phyloP scores from a whole-genome alignment of 2,888 invertebrate genomes.

The Ditylenchus weischeri region DNA sequence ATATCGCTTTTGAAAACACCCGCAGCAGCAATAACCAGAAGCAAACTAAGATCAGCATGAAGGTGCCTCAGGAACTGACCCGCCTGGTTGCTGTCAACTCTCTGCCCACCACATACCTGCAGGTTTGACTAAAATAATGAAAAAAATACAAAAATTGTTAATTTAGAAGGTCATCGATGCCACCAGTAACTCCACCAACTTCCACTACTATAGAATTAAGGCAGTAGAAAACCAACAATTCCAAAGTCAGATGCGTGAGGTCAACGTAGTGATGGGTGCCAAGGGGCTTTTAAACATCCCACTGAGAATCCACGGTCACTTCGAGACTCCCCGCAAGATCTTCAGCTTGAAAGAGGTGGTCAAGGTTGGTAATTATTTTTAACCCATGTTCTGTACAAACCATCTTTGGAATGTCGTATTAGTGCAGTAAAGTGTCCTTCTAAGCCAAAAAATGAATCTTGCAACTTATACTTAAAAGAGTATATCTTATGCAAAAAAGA shows the following conservation, averaged over 20 bases:
- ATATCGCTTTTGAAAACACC: slow-evolving; percentile 8
- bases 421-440: too few species aligned
- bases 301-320: slow-evolving; percentile 35
- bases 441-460: too few species aligned
- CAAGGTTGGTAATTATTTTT: slow-evolving; percentile 24
- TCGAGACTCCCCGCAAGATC: slow-evolving; percentile 24
- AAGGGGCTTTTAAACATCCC: slow-evolving; percentile 20
- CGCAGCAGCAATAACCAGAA: slow-evolving; percentile 5
- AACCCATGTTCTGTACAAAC: too few species aligned
- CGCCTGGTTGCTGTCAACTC: not conserved
- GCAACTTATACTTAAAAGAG: too few species aligned
- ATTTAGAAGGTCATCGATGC: slow-evolving; percentile 9
- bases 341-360: slow-evolving; percentile 12
- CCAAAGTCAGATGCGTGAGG: slow-evolving; percentile 23
- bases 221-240: slow-evolving; percentile 27
- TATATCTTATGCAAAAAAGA: too few species aligned
- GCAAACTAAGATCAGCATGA: slow-evolving; percentile 19
- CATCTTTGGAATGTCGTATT: too few species aligned
- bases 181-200: slow-evolving; percentile 1
- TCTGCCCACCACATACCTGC: too few species aligned
- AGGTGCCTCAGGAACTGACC: slow-evolving; percentile 18
- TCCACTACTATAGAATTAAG: slow-evolving; percentile 9
- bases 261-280: slow-evolving; percentile 15
- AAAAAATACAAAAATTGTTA: not conserved
- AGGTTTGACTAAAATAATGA: slow-evolving; percentile 20